Conservation (phyloP, 2,888 invertebrate genomes). For the Thyatira batis region DNA sequence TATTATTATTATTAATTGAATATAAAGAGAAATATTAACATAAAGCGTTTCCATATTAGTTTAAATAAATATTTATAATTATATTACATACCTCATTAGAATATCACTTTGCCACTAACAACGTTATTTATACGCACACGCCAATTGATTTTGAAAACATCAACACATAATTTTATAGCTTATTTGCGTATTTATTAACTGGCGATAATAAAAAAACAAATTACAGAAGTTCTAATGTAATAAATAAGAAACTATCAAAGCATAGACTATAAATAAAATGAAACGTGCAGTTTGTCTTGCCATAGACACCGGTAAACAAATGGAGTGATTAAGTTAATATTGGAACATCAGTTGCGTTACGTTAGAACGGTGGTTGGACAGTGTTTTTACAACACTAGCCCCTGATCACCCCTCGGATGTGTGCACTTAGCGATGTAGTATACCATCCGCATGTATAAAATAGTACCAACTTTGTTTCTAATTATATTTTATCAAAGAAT, state of each 20-base stretch:
- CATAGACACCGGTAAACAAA: conserved; percentile 33
- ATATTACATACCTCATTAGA: background rate
- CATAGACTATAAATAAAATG: conserved; percentile 18
- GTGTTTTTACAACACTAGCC: conserved; percentile 12
- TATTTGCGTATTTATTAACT: background rate
- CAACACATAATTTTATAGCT: background rate
- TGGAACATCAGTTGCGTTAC: conserved; percentile 1
- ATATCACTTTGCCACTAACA: background rate
- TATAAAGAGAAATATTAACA: no score
- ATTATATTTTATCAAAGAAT: no score
- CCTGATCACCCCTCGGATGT: conserved; percentile 14
- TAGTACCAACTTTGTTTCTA: no score
- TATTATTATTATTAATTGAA: no score
- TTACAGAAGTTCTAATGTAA: conserved; percentile 6
- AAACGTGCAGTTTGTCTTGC: conserved; percentile 29
- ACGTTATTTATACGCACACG: background rate
- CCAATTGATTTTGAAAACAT: background rate
- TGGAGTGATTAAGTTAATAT: conserved; percentile 22
- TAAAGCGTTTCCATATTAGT: no score
- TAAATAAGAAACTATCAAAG: conserved; percentile 24
- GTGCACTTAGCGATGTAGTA: conserved; percentile 20
- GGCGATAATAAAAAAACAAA: background rate
- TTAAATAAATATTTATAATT: no score
- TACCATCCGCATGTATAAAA: background rate
- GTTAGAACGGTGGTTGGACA: conserved; percentile 2